These are phyloP conservation scores for Circaetus cinerascens DNA, from an alignment of 2,113 vertebrate species.

Conservation along the genomic window DNA sequence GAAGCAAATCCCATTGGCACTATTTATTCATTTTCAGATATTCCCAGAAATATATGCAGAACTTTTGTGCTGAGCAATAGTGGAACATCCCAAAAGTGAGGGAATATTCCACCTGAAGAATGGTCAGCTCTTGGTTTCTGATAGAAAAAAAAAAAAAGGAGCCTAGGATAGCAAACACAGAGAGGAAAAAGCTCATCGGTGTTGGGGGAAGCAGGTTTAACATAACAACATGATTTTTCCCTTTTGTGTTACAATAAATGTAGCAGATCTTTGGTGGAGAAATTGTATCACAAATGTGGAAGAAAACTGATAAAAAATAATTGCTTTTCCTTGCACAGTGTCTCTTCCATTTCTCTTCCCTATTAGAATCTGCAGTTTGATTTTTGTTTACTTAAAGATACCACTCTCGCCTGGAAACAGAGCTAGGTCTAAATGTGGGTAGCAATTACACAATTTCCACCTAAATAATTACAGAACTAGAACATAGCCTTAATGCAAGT, in stretches of 20 bases:
- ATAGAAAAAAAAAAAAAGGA: not conserved
- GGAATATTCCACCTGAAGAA: not conserved
- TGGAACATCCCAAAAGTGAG: not conserved
- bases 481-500: not conserved
- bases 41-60: not conserved
- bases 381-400: not conserved
- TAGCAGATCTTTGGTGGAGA: not conserved
- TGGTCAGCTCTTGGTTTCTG: not conserved
- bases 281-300: not conserved
- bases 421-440: not conserved
- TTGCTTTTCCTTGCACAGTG: not conserved
- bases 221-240: not conserved
- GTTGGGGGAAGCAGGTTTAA: not conserved
- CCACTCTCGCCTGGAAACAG: not conserved
- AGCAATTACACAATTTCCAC: not conserved
- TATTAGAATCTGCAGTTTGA: not conserved
- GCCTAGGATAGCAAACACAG: not conserved
- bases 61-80: not conserved
- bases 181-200: not conserved
- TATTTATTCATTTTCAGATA: not conserved
- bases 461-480: not conserved
- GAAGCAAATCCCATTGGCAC: not conserved
- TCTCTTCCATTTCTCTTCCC: not conserved
- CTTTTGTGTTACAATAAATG: not conserved
- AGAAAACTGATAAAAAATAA: not conserved